A percentile compares a stretch with the other conserved stretches of the same genome.
Conservation (phyloP, 2,797 vertebrate genomes). For the Carapus acus region DNA sequence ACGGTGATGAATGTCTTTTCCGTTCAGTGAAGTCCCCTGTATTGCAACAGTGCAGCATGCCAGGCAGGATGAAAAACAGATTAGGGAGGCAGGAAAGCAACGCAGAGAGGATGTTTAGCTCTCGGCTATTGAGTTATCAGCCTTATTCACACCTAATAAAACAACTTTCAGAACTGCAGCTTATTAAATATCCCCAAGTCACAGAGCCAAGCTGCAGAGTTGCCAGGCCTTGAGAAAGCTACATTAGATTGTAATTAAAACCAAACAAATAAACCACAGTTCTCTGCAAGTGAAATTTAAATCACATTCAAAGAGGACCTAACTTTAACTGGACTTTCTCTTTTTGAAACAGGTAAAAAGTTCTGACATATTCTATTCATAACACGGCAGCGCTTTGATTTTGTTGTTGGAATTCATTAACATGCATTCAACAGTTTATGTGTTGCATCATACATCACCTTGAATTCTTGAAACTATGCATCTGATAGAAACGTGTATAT, state of each 20-base stretch:
- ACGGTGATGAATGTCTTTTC: conserved; percentile 72
- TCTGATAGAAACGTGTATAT: too few relatives aligned
- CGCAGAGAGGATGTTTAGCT: conserved; percentile 74
- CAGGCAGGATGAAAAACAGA: conserved; percentile 77
- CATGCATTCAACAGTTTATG: too few relatives aligned
- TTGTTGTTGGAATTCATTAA: too few relatives aligned
- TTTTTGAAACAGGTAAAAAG: conserved; percentile 41
- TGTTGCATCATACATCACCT: too few relatives aligned
- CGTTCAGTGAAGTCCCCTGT: conserved; percentile 65
- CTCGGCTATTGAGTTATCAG: conserved; percentile 78
- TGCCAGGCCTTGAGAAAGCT: conserved; percentile 64
- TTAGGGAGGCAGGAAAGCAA: conserved; percentile 71
- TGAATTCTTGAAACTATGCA: too few relatives aligned
- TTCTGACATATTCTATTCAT: conserved; percentile 3
- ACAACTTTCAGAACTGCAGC: conserved; percentile 74
- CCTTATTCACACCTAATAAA: conserved; percentile 79
- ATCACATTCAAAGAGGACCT: conserved; percentile 52
- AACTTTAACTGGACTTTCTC: conserved; percentile 54
- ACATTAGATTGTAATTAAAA: conserved; percentile 76
- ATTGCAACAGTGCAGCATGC: conserved; percentile 58
- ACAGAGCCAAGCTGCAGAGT: conserved; percentile 66
- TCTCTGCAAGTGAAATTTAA: conserved; percentile 62
- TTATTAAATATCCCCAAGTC: conserved; percentile 75
- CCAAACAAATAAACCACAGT: conserved; percentile 71
- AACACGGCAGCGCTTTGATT: conserved; percentile 40